phyloP scores from a whole-genome alignment of 2,888 invertebrate species.

The Cancer borealis region DNA sequence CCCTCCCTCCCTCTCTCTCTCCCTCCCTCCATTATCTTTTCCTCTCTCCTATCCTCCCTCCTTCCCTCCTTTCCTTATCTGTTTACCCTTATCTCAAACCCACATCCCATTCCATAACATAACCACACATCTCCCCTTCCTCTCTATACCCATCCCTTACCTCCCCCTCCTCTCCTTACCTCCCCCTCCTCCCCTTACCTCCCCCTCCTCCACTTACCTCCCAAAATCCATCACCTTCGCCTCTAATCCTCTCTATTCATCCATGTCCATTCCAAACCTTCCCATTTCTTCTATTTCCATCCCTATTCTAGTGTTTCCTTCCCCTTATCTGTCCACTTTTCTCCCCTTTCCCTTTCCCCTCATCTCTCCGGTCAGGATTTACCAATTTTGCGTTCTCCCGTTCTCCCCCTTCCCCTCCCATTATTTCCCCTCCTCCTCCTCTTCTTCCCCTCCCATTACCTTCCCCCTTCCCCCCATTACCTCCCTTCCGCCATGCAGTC shows the following conservation, averaged over 20 bases:
- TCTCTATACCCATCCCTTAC: background rate
- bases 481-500: background rate
- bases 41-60: background rate
- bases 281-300: background rate
- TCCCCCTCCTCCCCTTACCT: background rate
- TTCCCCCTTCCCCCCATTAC: background rate
- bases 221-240: too few relatives aligned
- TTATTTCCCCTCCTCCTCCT: background rate
- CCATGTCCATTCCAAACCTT: background rate
- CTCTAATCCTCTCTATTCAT: constrained; percentile 34
- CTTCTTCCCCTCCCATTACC: background rate
- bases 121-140: background rate
- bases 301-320: background rate
- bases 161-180: background rate
- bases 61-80: background rate
- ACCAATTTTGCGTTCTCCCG: too few relatives aligned
- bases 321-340: background rate
- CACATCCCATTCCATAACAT: background rate
- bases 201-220: background rate
- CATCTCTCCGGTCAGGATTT: background rate
- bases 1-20: background rate
- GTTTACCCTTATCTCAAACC: background rate
- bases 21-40: background rate
- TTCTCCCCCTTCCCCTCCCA: too few relatives aligned
- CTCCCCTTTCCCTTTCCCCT: background rate